Evolutionary conservation across 2,888 invertebrate genomes (phyloP).

Genomic region (Dyspetes luteomarginatus): DNA sequence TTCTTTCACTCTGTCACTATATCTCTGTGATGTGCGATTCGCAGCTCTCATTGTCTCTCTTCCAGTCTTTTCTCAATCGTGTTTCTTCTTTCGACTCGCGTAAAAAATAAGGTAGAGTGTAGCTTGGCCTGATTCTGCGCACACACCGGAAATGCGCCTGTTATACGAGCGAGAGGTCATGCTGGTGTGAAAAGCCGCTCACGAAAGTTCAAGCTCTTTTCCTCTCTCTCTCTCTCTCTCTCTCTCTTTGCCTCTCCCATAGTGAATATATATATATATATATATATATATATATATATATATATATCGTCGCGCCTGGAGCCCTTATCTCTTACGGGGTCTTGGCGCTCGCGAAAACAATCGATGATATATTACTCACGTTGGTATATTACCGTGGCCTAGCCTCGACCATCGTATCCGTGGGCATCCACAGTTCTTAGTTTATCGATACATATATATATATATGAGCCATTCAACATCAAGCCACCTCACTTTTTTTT

Average conservation of each 20-base stretch:
- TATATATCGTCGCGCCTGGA: slow-evolving; percentile 56
- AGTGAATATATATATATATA: no score
- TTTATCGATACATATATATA: slow-evolving; percentile 1
- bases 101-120: background rate
- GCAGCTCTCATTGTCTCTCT: background rate
- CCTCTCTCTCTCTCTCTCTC: background rate
- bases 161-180: background rate
- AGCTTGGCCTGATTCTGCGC: background rate
- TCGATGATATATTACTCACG: slow-evolving; percentile 69
- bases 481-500: no score
- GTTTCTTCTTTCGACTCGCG: background rate
- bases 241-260: slow-evolving; percentile 14
- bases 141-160: background rate
- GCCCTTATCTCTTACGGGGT: slow-evolving; percentile 68
- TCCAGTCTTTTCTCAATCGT: background rate
- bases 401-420: slow-evolving; percentile 15
- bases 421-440: slow-evolving; percentile 41
- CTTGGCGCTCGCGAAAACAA: slow-evolving; percentile 69
- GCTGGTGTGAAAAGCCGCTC: background rate
- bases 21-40: background rate
- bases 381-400: slow-evolving; percentile 61
- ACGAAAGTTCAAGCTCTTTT: background rate
- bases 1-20: background rate
- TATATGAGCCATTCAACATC: no score
- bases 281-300: no score